Evolutionary conservation across 2,888 invertebrate genomes (phyloP).

Genomic region (Chrysotoxum bicinctum): DNA sequence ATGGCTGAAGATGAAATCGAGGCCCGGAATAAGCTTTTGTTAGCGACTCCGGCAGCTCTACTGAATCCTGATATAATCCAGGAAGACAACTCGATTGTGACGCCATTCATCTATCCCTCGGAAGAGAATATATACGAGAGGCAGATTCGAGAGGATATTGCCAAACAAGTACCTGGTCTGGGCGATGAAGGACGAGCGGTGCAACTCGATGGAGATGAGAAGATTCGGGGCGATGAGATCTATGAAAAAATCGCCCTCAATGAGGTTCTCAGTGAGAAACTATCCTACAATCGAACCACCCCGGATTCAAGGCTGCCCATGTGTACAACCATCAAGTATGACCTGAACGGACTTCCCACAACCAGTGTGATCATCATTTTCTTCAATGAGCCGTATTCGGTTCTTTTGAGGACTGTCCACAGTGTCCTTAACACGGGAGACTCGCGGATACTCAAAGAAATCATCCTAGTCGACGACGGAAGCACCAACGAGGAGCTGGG

Average conservation of each 20-base stretch:
- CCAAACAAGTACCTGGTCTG: slow-evolving; percentile 86
- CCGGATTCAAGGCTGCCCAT: slow-evolving; percentile 80
- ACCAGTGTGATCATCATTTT: slow-evolving; percentile 93
- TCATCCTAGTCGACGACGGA: slow-evolving; percentile 97
- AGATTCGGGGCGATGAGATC: slow-evolving; percentile 86
- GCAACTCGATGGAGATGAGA: slow-evolving; percentile 86
- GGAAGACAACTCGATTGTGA: slow-evolving; percentile 42
- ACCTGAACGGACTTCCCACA: slow-evolving; percentile 85
- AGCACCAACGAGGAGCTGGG: slow-evolving; percentile 90
- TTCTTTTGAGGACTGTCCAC: slow-evolving; percentile 89
- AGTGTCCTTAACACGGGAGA: slow-evolving; percentile 89
- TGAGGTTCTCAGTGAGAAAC: slow-evolving; percentile 92
- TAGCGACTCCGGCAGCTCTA: slow-evolving; percentile 49
- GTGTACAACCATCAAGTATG: slow-evolving; percentile 82
- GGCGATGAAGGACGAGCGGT: slow-evolving; percentile 89
- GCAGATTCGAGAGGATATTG: slow-evolving; percentile 85
- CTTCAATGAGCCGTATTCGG: slow-evolving; percentile 94
- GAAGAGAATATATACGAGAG: slow-evolving; percentile 74
- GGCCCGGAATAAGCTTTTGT: slow-evolving; percentile 28
- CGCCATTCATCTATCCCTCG: slow-evolving; percentile 73
- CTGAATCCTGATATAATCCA: slow-evolving; percentile 28
- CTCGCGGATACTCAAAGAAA: slow-evolving; percentile 88
- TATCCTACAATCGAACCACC: slow-evolving; percentile 90
- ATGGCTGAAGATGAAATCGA: slow-evolving; percentile 31
- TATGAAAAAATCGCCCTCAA: slow-evolving; percentile 94